Evolutionary conservation across 2,113 vertebrate genomes (phyloP).

Genomic region (Malurus melanocephalus): DNA sequence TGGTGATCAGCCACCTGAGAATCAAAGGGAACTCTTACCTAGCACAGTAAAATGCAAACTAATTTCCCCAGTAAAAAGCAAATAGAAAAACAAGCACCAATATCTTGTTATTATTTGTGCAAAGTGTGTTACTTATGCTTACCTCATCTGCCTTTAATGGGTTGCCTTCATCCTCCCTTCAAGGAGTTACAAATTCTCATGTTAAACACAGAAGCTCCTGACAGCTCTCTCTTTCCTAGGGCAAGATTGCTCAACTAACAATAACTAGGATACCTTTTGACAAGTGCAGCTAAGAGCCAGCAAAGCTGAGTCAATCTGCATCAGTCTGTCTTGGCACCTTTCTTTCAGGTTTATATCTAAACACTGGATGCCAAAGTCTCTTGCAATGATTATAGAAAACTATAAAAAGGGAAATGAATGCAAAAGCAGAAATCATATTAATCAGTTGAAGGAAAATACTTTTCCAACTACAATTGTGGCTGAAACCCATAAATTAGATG

Average conservation of each 20-base stretch:
- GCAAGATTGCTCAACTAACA: slow-evolving; percentile 68
- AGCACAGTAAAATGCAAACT: background rate
- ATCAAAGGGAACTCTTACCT: background rate
- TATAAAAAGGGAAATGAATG: slow-evolving; percentile 30
- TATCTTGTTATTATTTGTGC: background rate
- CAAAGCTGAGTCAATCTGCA: slow-evolving; percentile 60
- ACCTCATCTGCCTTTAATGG: slow-evolving; percentile 42
- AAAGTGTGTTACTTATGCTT: background rate
- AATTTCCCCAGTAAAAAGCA: background rate
- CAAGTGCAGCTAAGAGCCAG: slow-evolving; percentile 65
- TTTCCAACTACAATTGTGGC: slow-evolving; percentile 66
- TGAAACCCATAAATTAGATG: slow-evolving; percentile 79
- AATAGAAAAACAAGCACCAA: background rate
- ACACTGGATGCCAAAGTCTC: slow-evolving; percentile 9
- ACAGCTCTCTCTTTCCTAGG: slow-evolving; percentile 63
- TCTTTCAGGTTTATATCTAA: slow-evolving; percentile 43
- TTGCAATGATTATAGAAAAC: slow-evolving; percentile 7
- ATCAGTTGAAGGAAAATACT: slow-evolving; percentile 71
- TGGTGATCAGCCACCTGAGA: background rate
- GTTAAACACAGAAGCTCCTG: slow-evolving; percentile 58
- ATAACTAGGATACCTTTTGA: slow-evolving; percentile 69
- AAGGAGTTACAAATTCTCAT: slow-evolving; percentile 28
- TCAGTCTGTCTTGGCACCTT: slow-evolving; percentile 39
- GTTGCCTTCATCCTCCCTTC: slow-evolving; percentile 37
- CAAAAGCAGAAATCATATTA: slow-evolving; percentile 67